Base-by-base conservation (phyloP, 2,888 invertebrate species). In the Carterocephalus palaemon region DNA sequence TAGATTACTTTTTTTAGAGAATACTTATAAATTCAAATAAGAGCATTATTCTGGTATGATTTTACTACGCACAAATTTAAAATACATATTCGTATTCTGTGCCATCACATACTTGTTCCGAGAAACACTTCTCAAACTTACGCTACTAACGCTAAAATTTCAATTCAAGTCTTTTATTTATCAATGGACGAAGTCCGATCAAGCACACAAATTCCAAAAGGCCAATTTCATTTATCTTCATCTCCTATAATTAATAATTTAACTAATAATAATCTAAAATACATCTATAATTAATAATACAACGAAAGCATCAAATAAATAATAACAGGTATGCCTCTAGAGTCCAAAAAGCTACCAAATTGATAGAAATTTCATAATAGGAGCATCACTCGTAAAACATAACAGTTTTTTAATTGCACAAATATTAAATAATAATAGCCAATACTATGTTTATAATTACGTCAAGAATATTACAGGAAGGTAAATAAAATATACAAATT, bases 151-250 rank as follows among this genome's bases (percentile, higher is more conserved):
- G 29, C 72, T 73, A 69, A 69, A 77, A 73, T 81, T 83, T 79
- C 68, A 72, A 67, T 64, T 78, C 61, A 84, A 84, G 84, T 84
- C 85, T 84, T 85, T 84, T 83, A 71, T 62, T 66, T 72, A 61
- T 57, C 57, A 58, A 60, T 70, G 84, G 85, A 84, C 84, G 75
- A 56, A 59, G 84, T 82, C 82, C 85, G 47, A 56, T 55, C 74
- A 79, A 84, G 83, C 85, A 84, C 85, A 69, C 81, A 49, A 65
- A 68, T 73, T 72, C 67, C 54, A 52, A 74, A 84, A 82, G 84
- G 82, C 83, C 81, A 80, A 81, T 79, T 71, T 67, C 55, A 59
- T 55, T 48, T 55, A 38, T 33, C 49, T 49, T 36, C 24, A 32
- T 34, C 46, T 48, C 49, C 24, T 51, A 49, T 23, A 33, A 48